A percentile compares a stretch with the other conserved stretches of the same genome.
Conservation (phyloP, 2,113 vertebrate genomes). For the Terrapene triunguis region DNA sequence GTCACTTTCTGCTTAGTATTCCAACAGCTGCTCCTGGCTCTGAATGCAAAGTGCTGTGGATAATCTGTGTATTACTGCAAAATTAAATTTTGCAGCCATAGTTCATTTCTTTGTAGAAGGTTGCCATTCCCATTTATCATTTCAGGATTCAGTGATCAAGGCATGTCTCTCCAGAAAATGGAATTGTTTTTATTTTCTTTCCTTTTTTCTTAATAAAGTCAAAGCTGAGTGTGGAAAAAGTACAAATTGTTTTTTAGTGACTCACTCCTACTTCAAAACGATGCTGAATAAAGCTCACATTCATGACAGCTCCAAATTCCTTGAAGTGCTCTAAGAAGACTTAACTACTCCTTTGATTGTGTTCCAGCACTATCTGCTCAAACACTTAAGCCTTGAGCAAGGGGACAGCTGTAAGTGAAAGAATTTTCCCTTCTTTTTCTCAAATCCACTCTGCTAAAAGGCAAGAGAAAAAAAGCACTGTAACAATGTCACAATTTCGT, state of each 20-base stretch:
- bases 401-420: not conserved
- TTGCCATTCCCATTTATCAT: not conserved
- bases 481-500: too few species aligned
- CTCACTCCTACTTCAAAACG: constrained; percentile 72
- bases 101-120: constrained; percentile 23
- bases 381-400: not conserved
- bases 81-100: not conserved
- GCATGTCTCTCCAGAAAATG: constrained; percentile 3
- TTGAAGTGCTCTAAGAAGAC: constrained; percentile 46
- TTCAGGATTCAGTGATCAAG: constrained; percentile 60
- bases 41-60: not conserved
- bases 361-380: not conserved
- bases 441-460: not conserved
- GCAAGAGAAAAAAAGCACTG: not conserved
- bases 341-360: constrained; percentile 64
- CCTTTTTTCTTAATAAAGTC: constrained; percentile 64
- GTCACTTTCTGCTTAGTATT: constrained; percentile 15
- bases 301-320: constrained; percentile 37
- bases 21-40: not conserved
- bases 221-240: constrained; percentile 57
- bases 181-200: constrained; percentile 61
- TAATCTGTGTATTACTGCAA: not conserved
- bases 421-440: not conserved
- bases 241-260: constrained; percentile 73
- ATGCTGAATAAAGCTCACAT: constrained; percentile 39